Base-by-base conservation (phyloP, 2,797 vertebrate genomes). In the Micromesistius poutassou region DNA sequence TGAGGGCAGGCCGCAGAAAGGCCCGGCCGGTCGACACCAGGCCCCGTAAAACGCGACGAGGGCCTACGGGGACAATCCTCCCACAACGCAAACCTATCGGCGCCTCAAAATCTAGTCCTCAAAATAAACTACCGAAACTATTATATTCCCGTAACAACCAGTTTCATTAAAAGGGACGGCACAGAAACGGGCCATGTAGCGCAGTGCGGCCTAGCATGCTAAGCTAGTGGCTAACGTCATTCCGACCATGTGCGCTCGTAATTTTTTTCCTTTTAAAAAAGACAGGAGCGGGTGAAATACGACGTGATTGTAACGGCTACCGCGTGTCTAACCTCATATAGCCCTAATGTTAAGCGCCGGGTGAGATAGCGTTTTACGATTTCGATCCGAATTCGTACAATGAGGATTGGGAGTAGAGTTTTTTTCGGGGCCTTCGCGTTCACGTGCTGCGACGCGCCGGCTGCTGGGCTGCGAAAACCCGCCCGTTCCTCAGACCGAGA, bases 401-500 rank as follows among this genome's bases (percentile, higher is more conserved):
- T 14, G 16, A 4, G 42, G 12, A 19, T 46, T 14, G 16, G 16
- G 19, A 55, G 5, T 12, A 6, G 55, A 62, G 22, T 4, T 19
- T 25, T 8, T 8, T 86, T 86, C 87, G 22, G 86, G 6, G 0
- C 8, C 1, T 30, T 71, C 42, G 30, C 14, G 0, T 73, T 90
- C 87, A 90, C 87, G 86, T 90, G 89, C 80, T 87, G 3, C 19
- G 0, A 12, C 3, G 68, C 73, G 74, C 87, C 84, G 82, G 80
- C 9, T 68, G 72, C 62, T 38, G 14, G 33, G 30, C 35, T 14
- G 16, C 9, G 33, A 19, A 22, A 73, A n/a, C 7, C 7, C 12
- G n/a, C n/a, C 36, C 7, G 55, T 62, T 25, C 22, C n/a, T 5
- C 10, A 16, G 3, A 42, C 40, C 10, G 4, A 42, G 40, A 2